These are phyloP conservation scores for Protosalanx chinensis DNA, from an alignment of 2,797 vertebrate genomes.

Conservation along the genomic window DNA sequence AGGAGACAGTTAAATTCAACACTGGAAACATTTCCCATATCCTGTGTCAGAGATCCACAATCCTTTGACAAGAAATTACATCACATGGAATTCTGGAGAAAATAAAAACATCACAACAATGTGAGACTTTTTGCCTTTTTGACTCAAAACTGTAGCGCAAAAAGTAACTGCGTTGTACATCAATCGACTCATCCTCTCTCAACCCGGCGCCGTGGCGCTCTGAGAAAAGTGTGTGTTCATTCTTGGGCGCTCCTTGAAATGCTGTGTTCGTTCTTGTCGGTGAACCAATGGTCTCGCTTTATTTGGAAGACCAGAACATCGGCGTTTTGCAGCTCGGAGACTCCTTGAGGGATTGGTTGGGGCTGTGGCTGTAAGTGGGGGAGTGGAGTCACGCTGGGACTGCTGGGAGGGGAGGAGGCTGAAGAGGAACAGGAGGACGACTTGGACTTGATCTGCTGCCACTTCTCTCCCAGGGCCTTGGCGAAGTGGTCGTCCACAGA, in stretches of 20 bases:
- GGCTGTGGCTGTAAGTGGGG: slow-evolving; percentile 63
- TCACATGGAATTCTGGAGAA: slow-evolving; percentile 51
- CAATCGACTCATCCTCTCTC: slow-evolving; percentile 19
- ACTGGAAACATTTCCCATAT: slow-evolving; percentile 53
- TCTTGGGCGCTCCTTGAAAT: neutral
- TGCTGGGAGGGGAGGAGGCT: slow-evolving; percentile 71
- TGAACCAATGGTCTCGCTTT: slow-evolving; percentile 26
- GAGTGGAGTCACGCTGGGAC: slow-evolving; percentile 70
- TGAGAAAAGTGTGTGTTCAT: slow-evolving; percentile 35
- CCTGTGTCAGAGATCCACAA: slow-evolving; percentile 43
- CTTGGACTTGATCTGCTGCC: slow-evolving; percentile 74
- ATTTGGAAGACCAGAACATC: slow-evolving; percentile 63
- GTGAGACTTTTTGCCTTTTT: slow-evolving; percentile 52
- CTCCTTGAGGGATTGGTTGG: slow-evolving; percentile 60
- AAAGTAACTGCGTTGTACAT: slow-evolving; percentile 31
- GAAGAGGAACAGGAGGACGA: slow-evolving; percentile 66
- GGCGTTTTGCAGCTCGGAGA: slow-evolving; percentile 54
- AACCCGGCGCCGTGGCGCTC: neutral
- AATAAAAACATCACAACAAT: slow-evolving; percentile 27
- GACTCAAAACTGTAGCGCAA: slow-evolving; percentile 15
- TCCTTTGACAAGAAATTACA: slow-evolving; percentile 43
- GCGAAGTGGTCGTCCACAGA: slow-evolving; percentile 81
- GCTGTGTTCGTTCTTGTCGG: slow-evolving; percentile 36
- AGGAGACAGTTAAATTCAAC: slow-evolving; percentile 59
- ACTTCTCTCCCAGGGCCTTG: slow-evolving; percentile 79